Evolutionary conservation across 2,888 invertebrate genomes (phyloP), one percentile per base, ranked within the genome.

Genomic region (Cryptophagus acutangulus): DNA sequence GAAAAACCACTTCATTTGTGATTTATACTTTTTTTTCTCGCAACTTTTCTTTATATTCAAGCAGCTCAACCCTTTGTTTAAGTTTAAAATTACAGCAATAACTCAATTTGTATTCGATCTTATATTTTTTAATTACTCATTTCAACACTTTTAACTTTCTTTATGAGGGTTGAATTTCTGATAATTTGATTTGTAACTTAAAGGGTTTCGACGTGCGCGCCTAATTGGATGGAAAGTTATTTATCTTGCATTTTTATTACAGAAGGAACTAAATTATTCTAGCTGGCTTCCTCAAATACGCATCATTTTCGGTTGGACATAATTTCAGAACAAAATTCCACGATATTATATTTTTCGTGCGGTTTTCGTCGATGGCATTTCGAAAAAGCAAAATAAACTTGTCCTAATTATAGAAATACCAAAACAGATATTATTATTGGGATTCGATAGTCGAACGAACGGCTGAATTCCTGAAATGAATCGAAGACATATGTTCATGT

Each of bases 41-140:
- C 51, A 54, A 56, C 42, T 58, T 57, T 57, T 48, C 52, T 55
- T 52, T 50, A 52, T 50, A 50, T 31, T 12, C n/a, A 26, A 12
- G 12, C 12, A 31, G 40, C 46, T 55, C 52, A 59, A 58, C 64
- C 63, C 63, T 66, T 62, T 65, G 64, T 66, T 66, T 66, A 59
- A 65, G 61, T 59, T 65, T 58, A 59, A 67, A 67, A 67, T 67
- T 69, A 63, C 67, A 56, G 62, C 59, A 62, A 67, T 68, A 68
- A 68, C 65, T 67, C 67, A 69, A 69, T 67, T 67, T 65, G 65
- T 66, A 66, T 63, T 65, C 66, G 67, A 69, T 69, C 66, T 66
- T 65, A 63, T 65, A 65, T 68, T 66, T 68, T 69, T 68, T 68
- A 67, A 69, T 69, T 69, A 67, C 66, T 59, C 64, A 61, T 60